Percentiles rank a stretch among this genome's conserved stretches.
Conservation (phyloP, 2,113 vertebrate species). For the Nesospiza acunhae region DNA sequence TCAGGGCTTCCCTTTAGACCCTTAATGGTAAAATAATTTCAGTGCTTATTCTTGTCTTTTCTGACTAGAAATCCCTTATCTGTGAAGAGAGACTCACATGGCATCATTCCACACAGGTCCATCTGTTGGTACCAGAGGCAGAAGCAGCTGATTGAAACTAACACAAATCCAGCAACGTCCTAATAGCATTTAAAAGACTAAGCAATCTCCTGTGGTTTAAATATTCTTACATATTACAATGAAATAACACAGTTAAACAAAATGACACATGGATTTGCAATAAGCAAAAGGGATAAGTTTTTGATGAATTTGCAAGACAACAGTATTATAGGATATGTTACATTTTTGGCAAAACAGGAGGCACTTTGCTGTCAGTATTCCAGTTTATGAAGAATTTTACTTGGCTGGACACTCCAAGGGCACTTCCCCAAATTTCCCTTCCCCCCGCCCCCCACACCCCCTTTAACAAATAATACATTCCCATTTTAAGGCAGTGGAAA, state of each 20-base stretch:
- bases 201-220: background rate
- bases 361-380: background rate
- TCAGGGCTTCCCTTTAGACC: background rate
- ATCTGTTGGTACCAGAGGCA: background rate
- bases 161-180: background rate
- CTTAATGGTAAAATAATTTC: background rate
- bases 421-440: background rate
- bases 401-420: background rate
- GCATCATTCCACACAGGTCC: background rate
- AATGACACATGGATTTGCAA: background rate
- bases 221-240: background rate
- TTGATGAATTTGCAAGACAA: background rate
- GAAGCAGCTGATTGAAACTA: background rate
- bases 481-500: background rate
- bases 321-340: background rate
- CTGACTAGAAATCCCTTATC: background rate
- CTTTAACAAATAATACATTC: background rate
- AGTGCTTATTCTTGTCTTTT: background rate
- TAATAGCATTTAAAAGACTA: background rate
- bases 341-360: background rate
- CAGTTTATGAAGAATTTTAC: background rate
- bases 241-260: background rate
- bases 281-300: background rate
- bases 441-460: fast-evolving
- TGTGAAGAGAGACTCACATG: background rate